Conservation (phyloP, 2,888 invertebrate genomes). For the Trissolcus brochymenae region DNA sequence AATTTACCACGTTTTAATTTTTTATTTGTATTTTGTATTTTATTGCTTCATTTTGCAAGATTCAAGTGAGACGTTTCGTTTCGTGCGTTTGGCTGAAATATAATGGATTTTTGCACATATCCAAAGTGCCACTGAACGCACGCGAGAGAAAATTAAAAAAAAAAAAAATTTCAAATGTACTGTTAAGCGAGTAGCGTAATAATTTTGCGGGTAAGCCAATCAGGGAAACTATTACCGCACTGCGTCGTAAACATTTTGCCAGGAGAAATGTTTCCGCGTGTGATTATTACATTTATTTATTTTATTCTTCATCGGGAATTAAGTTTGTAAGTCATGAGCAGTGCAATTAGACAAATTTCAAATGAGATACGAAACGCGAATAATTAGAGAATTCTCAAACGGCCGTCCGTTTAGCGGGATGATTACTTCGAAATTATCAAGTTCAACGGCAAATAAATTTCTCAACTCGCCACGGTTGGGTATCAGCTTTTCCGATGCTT, state of each 20-base stretch:
- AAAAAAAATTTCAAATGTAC: constrained; percentile 3
- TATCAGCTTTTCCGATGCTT: no score
- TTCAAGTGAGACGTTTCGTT: not conserved
- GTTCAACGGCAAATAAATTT: constrained; percentile 26
- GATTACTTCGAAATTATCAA: constrained; percentile 24
- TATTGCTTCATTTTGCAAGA: not conserved
- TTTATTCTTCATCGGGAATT: constrained; percentile 36
- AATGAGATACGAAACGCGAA: constrained; percentile 1
- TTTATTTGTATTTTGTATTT: no score
- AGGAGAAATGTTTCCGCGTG: constrained; percentile 46
- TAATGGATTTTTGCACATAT: not conserved
- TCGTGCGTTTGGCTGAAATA: not conserved
- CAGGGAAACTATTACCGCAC: constrained; percentile 61
- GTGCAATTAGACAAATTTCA: constrained; percentile 32
- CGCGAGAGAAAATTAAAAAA: constrained; percentile 43
- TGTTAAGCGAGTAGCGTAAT: constrained; percentile 27
- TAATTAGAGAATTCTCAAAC: constrained; percentile 27
- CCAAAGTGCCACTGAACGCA: constrained; percentile 2
- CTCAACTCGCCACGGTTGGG: not conserved
- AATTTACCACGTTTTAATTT: no score
- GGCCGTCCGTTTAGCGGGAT: constrained; percentile 9
- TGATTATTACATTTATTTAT: constrained; percentile 50
- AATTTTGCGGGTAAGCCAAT: constrained; percentile 57
- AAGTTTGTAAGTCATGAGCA: constrained; percentile 30
- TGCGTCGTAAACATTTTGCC: constrained; percentile 56